These are phyloP conservation scores for Saturnia pavonia DNA, from an alignment of 2,888 invertebrate species.

Conservation along the genomic window DNA sequence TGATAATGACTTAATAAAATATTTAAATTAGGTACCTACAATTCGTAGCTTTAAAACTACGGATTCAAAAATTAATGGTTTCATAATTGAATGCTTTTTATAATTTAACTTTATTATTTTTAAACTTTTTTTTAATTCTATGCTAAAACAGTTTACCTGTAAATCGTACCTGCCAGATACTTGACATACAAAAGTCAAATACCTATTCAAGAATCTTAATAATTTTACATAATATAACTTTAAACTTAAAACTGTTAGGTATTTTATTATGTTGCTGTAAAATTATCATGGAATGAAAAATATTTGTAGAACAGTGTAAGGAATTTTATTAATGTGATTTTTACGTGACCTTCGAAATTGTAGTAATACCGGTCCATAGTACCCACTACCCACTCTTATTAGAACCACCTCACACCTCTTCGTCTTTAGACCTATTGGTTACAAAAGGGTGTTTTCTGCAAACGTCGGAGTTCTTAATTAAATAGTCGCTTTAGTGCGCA, in stretches of 20 bases:
- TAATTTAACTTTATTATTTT: too few species aligned
- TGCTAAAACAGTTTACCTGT: not conserved
- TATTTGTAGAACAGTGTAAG: too few species aligned
- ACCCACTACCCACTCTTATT: slow-evolving; percentile 52
- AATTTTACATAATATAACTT: too few species aligned
- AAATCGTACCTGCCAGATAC: not conserved
- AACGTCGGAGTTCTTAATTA: slow-evolving; percentile 42
- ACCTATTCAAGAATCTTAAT: too few species aligned
- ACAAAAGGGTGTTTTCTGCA: slow-evolving; percentile 35
- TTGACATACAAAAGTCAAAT: too few species aligned
- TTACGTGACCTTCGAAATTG: slow-evolving; percentile 25
- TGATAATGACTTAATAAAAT: not conserved
- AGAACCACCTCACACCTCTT: slow-evolving; percentile 59
- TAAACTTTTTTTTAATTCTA: too few species aligned
- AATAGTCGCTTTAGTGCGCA: slow-evolving; percentile 46
- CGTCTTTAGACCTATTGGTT: slow-evolving; percentile 47
- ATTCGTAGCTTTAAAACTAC: too few species aligned
- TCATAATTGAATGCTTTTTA: too few species aligned
- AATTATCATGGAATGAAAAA: not conserved
- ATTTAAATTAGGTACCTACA: not conserved
- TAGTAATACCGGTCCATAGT: slow-evolving; percentile 41
- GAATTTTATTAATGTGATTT: slow-evolving; percentile 25
- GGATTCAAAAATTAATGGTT: too few species aligned
- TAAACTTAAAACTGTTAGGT: not conserved
- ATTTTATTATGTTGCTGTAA: too few species aligned